Percentiles rank a stretch among this genome's conserved stretches.
Conservation (phyloP, 1,140 invertebrate genomes). For the Bicyclus anynana region DNA sequence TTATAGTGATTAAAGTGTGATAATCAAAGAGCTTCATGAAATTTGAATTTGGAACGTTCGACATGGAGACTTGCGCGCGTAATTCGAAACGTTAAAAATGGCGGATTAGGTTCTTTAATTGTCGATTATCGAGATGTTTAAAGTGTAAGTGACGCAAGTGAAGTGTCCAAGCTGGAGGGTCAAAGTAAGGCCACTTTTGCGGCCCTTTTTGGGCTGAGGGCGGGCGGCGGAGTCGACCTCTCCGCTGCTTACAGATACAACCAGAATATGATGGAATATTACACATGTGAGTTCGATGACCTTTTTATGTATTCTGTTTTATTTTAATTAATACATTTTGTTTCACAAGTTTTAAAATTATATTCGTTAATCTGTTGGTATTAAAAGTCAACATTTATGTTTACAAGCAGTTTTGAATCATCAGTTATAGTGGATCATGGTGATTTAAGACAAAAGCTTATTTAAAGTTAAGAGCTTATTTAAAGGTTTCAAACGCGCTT, state of each 20-base stretch:
- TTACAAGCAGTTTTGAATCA: no score
- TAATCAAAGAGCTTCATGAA: not conserved
- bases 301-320: not conserved
- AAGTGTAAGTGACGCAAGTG: slow-evolving; percentile 24
- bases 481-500: no score
- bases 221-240: slow-evolving; percentile 85
- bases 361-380: no score
- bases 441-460: no score
- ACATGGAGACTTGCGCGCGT: not conserved
- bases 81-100: slow-evolving; percentile 1
- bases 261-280: slow-evolving; percentile 99
- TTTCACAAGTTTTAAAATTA: no score
- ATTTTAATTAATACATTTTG: no score
- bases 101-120: slow-evolving; percentile 1
- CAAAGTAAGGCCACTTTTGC: slow-evolving; percentile 74
- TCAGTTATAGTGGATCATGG: no score
- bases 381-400: no score
- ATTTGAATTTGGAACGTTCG: not conserved
- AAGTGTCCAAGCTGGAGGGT: slow-evolving; percentile 69
- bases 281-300: slow-evolving; percentile 90
- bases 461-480: no score
- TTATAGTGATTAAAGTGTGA: slow-evolving; percentile 5
- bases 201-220: slow-evolving; percentile 74
- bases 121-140: not conserved
- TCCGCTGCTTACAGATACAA: slow-evolving; percentile 96